Evolutionary conservation across 2,797 vertebrate species (phyloP).

Genomic region (Helarctos malayanus): DNA sequence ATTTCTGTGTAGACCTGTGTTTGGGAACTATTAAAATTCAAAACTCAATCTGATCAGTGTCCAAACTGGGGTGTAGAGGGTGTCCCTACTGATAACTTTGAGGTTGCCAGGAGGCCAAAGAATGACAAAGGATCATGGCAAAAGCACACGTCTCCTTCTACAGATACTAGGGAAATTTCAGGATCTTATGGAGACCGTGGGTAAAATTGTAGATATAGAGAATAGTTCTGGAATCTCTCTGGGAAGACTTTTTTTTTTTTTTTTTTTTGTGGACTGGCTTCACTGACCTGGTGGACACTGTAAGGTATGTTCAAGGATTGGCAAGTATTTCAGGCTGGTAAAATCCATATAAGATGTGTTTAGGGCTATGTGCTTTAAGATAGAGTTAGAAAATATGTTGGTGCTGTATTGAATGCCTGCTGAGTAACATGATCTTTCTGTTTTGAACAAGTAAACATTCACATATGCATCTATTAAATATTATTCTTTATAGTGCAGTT

Average conservation of each 20-base stretch:
- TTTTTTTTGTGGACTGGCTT: not conserved
- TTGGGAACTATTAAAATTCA: not conserved
- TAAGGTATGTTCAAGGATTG: not conserved
- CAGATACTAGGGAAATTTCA: constrained; percentile 14
- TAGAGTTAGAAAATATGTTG: not conserved
- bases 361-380: constrained; percentile 7
- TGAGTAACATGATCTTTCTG: not conserved
- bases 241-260: not conserved
- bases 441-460: not conserved
- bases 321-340: not conserved
- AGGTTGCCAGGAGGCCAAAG: not conserved
- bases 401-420: not conserved
- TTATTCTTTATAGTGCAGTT: not conserved
- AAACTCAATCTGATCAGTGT: not conserved
- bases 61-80: not conserved
- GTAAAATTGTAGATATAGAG: constrained; percentile 45
- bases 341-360: not conserved
- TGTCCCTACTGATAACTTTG: not conserved
- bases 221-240: not conserved
- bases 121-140: not conserved
- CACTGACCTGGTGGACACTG: not conserved
- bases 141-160: not conserved
- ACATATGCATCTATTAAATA: not conserved
- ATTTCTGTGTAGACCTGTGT: not conserved
- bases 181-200: constrained; percentile 43